Evolutionary conservation across 2,888 invertebrate species (phyloP).

Genomic region (Epirrhoe tristata): DNA sequence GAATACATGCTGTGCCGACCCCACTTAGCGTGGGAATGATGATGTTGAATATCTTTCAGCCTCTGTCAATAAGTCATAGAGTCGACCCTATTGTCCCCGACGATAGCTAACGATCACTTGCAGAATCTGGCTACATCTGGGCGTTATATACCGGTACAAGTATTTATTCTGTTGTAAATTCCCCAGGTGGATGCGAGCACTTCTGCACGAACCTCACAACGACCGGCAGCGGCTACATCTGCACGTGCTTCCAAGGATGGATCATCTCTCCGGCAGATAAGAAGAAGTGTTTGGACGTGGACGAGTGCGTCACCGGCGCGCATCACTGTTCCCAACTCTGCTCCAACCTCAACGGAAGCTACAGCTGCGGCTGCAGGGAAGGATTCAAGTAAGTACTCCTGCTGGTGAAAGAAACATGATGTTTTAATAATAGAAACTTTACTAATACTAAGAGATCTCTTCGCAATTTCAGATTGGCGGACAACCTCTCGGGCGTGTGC

Average conservation of each 20-base stretch:
- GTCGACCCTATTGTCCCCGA: neutral
- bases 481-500: slow-evolving; percentile 93
- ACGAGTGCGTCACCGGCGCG: slow-evolving; percentile 93
- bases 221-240: slow-evolving; percentile 90
- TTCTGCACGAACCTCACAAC: slow-evolving; percentile 93
- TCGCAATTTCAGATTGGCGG: slow-evolving; percentile 85
- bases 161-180: neutral
- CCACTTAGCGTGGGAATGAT: no score
- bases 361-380: slow-evolving; percentile 94
- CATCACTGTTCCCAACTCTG: slow-evolving; percentile 98
- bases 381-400: slow-evolving; percentile 86
- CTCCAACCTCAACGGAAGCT: slow-evolving; percentile 95
- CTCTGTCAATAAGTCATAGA: neutral
- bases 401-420: neutral
- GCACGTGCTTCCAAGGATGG: slow-evolving; percentile 95
- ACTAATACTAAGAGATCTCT: neutral
- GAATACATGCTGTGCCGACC: no score
- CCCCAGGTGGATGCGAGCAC: slow-evolving; percentile 95
- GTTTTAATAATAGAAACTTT: no score
- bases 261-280: slow-evolving; percentile 92
- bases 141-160: neutral
- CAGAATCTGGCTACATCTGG: neutral
- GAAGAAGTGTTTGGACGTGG: slow-evolving; percentile 94
- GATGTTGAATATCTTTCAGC: no score
- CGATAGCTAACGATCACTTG: no score